Evolutionary conservation across 2,113 vertebrate species (phyloP), one percentile per base, ranked within the genome.

Genomic region (Corythaixoides concolor): DNA sequence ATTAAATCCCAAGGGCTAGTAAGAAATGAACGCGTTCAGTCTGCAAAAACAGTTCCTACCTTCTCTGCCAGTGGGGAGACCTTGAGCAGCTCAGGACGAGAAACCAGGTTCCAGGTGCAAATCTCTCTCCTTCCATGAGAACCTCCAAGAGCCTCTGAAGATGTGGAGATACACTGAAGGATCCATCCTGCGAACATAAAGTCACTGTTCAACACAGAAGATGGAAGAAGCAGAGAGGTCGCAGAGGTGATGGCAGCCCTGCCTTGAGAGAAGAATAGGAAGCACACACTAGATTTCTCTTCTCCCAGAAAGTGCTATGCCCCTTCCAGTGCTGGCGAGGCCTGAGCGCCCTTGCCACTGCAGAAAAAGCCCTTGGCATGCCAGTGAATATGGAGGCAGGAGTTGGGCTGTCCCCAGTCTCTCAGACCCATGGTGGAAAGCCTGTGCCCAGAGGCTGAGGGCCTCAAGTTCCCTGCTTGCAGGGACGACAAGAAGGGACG

Each of bases 151-250:
- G 43, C 15, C 30, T 30, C 74, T 62, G 70, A 70, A 80, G 47
- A 35, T 0, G 2, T 4, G 11, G 49, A 41, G 45, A 17, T 11
- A 6, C 0, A 0, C 14, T 55, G 53, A 49, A 19, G 26, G 8
- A 16, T 26, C 52, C 32, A 18, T 39, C 45, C 72, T 37, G 28
- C 4, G 5, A 67, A 43, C 21, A 55, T 9, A 69, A 62, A 21
- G 15, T 12, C 12, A 28, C 35, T 19, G 32, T 17, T 81, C 14
- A 23, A 1, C 5, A 5, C 5, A 49, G 78, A 30, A 85, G 18
- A 12, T 12, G 13, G 50, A 77, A 53, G 60, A 58, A 45, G 32
- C 27, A 35, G 69, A 62, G 56, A 33, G 62, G 49, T 11, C 37
- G 37, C 39, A 78, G 33, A 90, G 52, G 19, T 33, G 35, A n/a